Conservation (phyloP, 2,113 vertebrate species). For the Notothenia rossii region DNA sequence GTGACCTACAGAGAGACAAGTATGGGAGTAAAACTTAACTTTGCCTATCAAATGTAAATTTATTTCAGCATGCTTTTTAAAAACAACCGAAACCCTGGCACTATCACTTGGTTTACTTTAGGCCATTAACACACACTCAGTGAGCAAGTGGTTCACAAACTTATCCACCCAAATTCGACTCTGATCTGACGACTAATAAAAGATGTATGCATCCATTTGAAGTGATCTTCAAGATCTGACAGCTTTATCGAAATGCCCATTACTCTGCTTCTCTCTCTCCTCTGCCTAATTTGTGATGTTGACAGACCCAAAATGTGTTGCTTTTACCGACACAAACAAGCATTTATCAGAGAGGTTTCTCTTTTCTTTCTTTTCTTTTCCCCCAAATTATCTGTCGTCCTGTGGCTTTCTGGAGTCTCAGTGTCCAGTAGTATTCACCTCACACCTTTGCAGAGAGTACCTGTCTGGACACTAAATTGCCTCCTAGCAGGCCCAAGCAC, state of each 20-base stretch:
- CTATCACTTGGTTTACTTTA: slow-evolving; percentile 96
- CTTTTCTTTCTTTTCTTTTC: not conserved
- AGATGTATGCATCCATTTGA: slow-evolving; percentile 34
- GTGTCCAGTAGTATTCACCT: slow-evolving; percentile 88
- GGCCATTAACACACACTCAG: slow-evolving; percentile 95
- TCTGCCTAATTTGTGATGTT: slow-evolving; percentile 55
- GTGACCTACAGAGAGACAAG: slow-evolving; percentile 99
- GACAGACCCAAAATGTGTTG: slow-evolving; percentile 42
- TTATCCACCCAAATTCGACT: slow-evolving; percentile 78
- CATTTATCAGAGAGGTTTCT: slow-evolving; percentile 33
- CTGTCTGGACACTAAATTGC: slow-evolving; percentile 83
- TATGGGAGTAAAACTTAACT: slow-evolving; percentile 99
- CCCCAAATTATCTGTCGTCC: slow-evolving; percentile 62
- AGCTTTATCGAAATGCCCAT: slow-evolving; percentile 42
- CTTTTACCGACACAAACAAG: slow-evolving; percentile 44
- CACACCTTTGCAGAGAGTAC: slow-evolving; percentile 83
- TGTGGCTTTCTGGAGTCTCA: slow-evolving; percentile 88
- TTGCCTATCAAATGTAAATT: slow-evolving; percentile 99
- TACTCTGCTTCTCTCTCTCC: slow-evolving; percentile 67
- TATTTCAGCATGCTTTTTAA: slow-evolving; percentile 99
- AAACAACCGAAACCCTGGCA: slow-evolving; percentile 85
- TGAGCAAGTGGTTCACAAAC: slow-evolving; percentile 99
- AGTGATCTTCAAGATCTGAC: slow-evolving; percentile 36
- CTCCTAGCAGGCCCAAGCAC: slow-evolving; percentile 81
- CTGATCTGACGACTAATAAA: slow-evolving; percentile 23